Conservation (phyloP, 35 echinoderm and acorn worm species). For the Chiridota heheva region DNA sequence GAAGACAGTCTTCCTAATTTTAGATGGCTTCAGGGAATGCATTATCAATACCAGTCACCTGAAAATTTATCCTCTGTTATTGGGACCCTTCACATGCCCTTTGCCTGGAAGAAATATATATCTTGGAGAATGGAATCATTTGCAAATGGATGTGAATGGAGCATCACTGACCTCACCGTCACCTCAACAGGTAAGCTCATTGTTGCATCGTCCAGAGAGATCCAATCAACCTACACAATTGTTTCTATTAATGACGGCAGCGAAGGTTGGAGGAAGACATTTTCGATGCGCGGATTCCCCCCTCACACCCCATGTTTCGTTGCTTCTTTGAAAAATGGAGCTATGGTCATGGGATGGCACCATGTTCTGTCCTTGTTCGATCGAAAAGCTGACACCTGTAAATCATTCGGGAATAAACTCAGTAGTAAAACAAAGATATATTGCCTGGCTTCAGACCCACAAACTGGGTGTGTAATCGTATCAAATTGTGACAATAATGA, state of each 20-base stretch:
- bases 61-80: neutral
- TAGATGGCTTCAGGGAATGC: neutral
- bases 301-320: conserved; percentile 29
- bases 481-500: conserved; percentile 19
- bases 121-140: conserved; percentile 30
- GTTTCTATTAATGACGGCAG: conserved; percentile 37
- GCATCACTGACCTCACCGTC: conserved; percentile 2
- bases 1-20: neutral
- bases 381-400: neutral
- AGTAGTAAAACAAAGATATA: neutral
- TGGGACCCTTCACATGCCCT: neutral
- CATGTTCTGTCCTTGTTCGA: conserved; percentile 16
- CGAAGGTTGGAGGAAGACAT: conserved; percentile 35
- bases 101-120: neutral
- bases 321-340: neutral
- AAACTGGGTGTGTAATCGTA: conserved; percentile 12
- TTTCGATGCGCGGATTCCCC: conserved; percentile 30
- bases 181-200: conserved; percentile 5
- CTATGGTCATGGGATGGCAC: conserved; percentile 28
- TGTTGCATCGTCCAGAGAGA: conserved; percentile 8
- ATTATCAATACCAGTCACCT: neutral
- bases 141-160: neutral
- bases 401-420: conserved; percentile 25
- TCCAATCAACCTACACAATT: conserved; percentile 20
- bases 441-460: neutral